Percentiles rank a stretch among this genome's conserved stretches.
Conservation (phyloP, 2,113 vertebrate genomes). For the Thamnaconus septentrionalis region DNA sequence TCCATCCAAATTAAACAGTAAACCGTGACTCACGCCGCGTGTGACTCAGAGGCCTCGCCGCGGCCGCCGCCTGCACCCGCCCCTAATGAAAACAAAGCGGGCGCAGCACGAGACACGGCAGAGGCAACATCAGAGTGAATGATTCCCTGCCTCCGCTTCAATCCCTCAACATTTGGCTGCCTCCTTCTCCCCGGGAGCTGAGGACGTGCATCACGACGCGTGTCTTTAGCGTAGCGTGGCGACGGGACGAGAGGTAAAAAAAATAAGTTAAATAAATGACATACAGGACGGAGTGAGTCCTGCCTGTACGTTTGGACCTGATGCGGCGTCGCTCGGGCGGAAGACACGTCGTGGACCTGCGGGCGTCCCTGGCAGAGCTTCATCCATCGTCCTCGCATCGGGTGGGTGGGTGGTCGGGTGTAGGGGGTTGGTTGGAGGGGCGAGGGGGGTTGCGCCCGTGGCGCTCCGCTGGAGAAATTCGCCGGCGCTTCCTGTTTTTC, state of each 20-base stretch:
- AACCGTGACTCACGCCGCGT: conserved; percentile 41
- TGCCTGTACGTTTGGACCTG: conserved; percentile 23
- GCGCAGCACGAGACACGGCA: conserved; percentile 1
- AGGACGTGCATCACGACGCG: too few relatives aligned
- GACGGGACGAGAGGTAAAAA: conserved; percentile 10
- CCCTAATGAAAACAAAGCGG: conserved; percentile 45
- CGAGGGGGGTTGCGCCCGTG: too few relatives aligned
- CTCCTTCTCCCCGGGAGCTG: too few relatives aligned
- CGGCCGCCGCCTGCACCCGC: conserved; percentile 34
- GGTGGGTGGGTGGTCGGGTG: conserved; percentile 34
- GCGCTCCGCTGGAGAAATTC: conserved; percentile 18
- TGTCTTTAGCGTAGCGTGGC: background rate
- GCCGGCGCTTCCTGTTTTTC: conserved; percentile 49
- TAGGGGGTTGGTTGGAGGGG: too few relatives aligned
- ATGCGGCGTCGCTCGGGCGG: conserved; percentile 44
- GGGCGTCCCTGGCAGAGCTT: conserved; percentile 46
- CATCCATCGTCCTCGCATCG: conserved; percentile 66
- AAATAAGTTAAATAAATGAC: conserved; percentile 6
- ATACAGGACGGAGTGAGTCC: background rate
- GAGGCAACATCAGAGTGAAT: conserved; percentile 24
- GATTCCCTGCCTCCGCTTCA: conserved; percentile 23
- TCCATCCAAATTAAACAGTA: conserved; percentile 26
- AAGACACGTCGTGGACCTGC: conserved; percentile 58
- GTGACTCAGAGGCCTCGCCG: conserved; percentile 37
- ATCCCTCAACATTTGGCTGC: conserved; percentile 14